Base-by-base conservation (phyloP, 1,140 invertebrate species). In the Brachionus rubens region DNA sequence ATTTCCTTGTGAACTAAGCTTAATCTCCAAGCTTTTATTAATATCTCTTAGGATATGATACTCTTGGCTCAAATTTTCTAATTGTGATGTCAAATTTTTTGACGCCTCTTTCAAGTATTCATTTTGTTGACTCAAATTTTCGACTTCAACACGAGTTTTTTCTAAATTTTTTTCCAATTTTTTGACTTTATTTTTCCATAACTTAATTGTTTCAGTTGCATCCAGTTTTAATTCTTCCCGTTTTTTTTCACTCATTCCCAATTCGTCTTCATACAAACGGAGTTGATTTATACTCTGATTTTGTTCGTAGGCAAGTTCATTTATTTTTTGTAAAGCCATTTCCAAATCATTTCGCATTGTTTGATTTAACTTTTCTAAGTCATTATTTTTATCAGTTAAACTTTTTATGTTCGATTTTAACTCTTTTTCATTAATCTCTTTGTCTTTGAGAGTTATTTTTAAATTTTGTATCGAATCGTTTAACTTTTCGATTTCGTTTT, bases 141-240 rank as follows among this genome's bases (percentile, higher is more conserved):
- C 68, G 7, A 50, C 19, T 24, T 72, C 68, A 1, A 50, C 28
- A 0, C 68, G 43, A 6, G 46, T 16, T 28, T 40, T 54, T 48
- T 72, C 68, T 46, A 72, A 30, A 33, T 48, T 54, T 72, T 72
- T 72, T 14, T 72, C 68, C 46, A 72, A 54, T 72, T 72, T 72
- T 52, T 72, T 72, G 19, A 72, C 68, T 19, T 72, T 72, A n/a
- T 24, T 72, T 26, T 72, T 72, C 68, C 68, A 72, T 7, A 50
- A 40, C 30, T 72, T 72, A 21, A 72, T 72, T 33, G 68, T 72
- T n/a, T 72, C 68, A 26, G 48, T 43, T 0, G 68, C 68, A 5
- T 72, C 68, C 12, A 50, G 24, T 19, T 48, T 47, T 46, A 72
- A 14, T n/a, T 72, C 68, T 6, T 72, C 46, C 0, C 68, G 43